Conservation (phyloP, 1,140 invertebrate genomes). For the Bicyclus anynana region DNA sequence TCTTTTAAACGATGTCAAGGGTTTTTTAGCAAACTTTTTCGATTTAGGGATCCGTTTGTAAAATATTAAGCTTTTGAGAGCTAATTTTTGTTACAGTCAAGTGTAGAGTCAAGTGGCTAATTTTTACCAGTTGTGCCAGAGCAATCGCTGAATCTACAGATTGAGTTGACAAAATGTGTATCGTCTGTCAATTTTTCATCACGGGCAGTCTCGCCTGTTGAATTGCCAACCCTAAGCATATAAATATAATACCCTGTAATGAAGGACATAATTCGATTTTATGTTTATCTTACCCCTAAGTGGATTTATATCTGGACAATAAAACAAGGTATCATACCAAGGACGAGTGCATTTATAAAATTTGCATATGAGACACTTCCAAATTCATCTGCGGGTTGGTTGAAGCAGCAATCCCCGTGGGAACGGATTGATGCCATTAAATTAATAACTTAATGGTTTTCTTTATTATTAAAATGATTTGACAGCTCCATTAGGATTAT, state of each 20-base stretch:
- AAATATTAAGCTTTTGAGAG: no score
- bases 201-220: no score
- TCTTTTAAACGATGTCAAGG: no score
- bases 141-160: no score
- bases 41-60: no score
- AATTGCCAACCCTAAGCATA: background rate
- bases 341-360: constrained; percentile 39
- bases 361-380: constrained; percentile 33
- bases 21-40: no score
- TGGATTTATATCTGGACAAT: constrained; percentile 55
- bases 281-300: constrained; percentile 50
- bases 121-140: no score
- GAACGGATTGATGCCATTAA: constrained; percentile 7
- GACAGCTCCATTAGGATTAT: background rate
- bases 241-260: constrained; percentile 42
- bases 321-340: constrained; percentile 46
- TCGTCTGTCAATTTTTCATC: no score
- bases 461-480: background rate
- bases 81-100: no score
- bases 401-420: constrained; percentile 9
- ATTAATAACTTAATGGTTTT: constrained; percentile 5
- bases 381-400: constrained; percentile 25
- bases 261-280: constrained; percentile 65
- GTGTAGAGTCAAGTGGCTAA: no score
- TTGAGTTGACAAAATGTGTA: no score